Conservation (phyloP, 2,888 invertebrate species). For the Ectropis crepuscularia region DNA sequence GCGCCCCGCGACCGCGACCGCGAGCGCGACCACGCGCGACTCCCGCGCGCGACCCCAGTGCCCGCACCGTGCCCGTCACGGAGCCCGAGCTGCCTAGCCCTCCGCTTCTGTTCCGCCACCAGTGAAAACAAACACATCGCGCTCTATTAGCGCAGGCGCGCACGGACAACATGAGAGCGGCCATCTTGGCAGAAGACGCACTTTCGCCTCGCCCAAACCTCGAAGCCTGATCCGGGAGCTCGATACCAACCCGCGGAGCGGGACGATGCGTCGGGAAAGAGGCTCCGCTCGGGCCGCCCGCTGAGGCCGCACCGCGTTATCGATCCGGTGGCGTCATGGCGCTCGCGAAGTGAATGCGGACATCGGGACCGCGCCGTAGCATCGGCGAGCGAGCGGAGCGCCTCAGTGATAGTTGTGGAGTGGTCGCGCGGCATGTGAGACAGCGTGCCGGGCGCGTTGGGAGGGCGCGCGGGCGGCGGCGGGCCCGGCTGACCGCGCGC, state of each 20-base stretch:
- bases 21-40: conserved; percentile 51
- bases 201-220: conserved; percentile 82
- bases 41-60: conserved; percentile 59
- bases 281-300: conserved; percentile 69
- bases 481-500: conserved; percentile 80
- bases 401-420: conserved; percentile 72
- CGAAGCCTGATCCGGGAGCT: conserved; percentile 66
- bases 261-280: conserved; percentile 68
- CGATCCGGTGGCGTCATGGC: conserved; percentile 80
- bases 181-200: conserved; percentile 82
- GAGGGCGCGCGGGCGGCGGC: conserved; percentile 81
- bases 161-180: conserved; percentile 79
- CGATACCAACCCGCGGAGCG: conserved; percentile 53
- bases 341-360: conserved; percentile 82
- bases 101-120: conserved; percentile 50
- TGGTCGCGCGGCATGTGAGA: conserved; percentile 79
- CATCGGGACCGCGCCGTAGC: conserved; percentile 74
- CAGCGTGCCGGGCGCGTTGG: conserved; percentile 65
- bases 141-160: conserved; percentile 80
- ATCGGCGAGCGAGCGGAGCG: conserved; percentile 66
- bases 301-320: conserved; percentile 80
- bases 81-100: conserved; percentile 51
- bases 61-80: conserved; percentile 38
- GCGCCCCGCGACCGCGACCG: conserved; percentile 58
- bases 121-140: conserved; percentile 81